A percentile compares a stretch with the other conserved stretches of the same genome.
Conservation (phyloP, 1,140 invertebrate genomes). For the Hesperophylax magnus region DNA sequence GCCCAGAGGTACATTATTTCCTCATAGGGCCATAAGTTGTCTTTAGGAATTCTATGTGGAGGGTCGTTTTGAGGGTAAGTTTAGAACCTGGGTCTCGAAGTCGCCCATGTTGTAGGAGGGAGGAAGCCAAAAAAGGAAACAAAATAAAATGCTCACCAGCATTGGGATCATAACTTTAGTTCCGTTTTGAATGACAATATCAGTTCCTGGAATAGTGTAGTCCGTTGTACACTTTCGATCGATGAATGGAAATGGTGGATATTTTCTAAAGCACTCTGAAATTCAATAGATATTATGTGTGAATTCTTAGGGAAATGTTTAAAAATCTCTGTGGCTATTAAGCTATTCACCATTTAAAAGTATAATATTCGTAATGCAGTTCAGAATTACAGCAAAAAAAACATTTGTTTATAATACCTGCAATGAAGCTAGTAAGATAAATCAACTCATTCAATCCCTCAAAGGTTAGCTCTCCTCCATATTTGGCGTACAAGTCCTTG, state of each 20-base stretch:
- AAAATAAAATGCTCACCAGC: conserved; percentile 31
- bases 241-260: conserved; percentile 67
- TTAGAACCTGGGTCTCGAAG: too few relatives aligned
- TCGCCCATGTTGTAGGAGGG: too few relatives aligned
- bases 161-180: conserved; percentile 69
- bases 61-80: too few relatives aligned
- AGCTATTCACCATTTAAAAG: too few relatives aligned
- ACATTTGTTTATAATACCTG: conserved; percentile 31
- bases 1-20: too few relatives aligned
- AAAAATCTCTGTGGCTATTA: too few relatives aligned
- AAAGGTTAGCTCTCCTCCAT: conserved; percentile 60
- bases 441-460: conserved; percentile 63
- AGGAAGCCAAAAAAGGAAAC: too few relatives aligned
- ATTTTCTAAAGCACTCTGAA: conserved; percentile 69
- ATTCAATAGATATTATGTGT: conserved; percentile 18
- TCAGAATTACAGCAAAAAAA: too few relatives aligned
- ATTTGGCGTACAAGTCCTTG: conserved; percentile 50
- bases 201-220: conserved; percentile 65
- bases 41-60: too few relatives aligned
- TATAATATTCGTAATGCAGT: too few relatives aligned
- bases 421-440: conserved; percentile 61
- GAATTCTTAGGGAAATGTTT: too few relatives aligned
- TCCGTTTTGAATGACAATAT: conserved; percentile 65
- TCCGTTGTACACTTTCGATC: conserved; percentile 65
- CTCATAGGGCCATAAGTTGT: too few relatives aligned